Base-by-base conservation (phyloP, 2,113 vertebrate species). In the Falcunculus frontatus region DNA sequence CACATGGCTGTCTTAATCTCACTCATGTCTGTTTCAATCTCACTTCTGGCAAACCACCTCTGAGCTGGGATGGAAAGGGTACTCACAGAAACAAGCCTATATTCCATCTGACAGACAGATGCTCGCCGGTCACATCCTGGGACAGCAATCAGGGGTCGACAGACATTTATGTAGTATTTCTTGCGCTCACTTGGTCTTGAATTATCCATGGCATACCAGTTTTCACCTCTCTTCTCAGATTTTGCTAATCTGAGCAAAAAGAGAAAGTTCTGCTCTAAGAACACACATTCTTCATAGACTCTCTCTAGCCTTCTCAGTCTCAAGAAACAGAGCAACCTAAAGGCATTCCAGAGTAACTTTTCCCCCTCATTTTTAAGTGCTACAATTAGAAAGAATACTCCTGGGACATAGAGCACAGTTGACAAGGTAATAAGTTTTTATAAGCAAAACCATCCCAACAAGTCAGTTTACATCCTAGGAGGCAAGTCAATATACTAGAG, bases 81-180 rank as follows among this genome's bases (percentile, higher is more conserved):
- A 94, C 98, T 97, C 90, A 98, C 98, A 13, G 82, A 56, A 17
- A 88, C 56, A 2, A 10, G 97, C 3, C 26, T 86, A 23, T 98
- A 99, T 16, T 97, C 96, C 97, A 98, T 98, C 98, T 99, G 98
- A 69, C 99, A 99, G 50, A 98, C 98, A 0, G 99, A 98, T 0
- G 99, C 98, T 3, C 96, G 96, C 3, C 98, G 98, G 89, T 99
- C 99, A 6, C 99, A 99, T 80, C 99, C 99, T 0, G 83, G 87
- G 25, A 99, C 98, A 0, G 98, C 96, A 44, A 96, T 97, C 88
- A 99, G 96, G 0, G 99, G 98, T 6, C 98, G 98, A 47, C 99
- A 99, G 35, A 99, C 93, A 2, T 99, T 99, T 88, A 99, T 98
- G 97, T 99, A 99, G 92, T 99, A 99, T 59, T 99, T 99, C 91